Base-by-base conservation (phyloP, 2,888 invertebrate genomes). In the Calameuta filiformis region DNA sequence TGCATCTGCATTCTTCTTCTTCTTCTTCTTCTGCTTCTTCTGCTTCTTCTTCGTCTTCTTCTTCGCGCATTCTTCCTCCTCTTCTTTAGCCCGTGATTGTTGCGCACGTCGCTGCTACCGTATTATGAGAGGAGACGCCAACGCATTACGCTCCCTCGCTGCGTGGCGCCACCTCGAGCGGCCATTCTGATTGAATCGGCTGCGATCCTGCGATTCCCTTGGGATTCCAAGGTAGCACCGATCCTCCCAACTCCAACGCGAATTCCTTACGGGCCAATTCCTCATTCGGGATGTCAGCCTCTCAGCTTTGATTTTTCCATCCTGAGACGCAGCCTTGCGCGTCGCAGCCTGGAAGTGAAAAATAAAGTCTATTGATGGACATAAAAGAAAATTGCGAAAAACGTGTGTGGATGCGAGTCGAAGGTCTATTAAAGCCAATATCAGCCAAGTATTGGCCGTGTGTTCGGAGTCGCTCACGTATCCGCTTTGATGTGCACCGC, bases 401-500 rank as follows among this genome's bases (percentile, higher is more conserved):
- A 56, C 56, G 23, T 9, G 23, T 56, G 56, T 56, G 15, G 23
- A 6, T 15, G 40, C 15, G 1, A 56, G 56, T 56, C 56, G 23
- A 56, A 23, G 56, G 56, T 56, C 56, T 56, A 56, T 56, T 56
- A 56, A 23, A 56, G 23, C 23, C 56, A 23, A 56, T 56, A 56
- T 56, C 56, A 23, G 23, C 23, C 56, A 23, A 56, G 56, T 56
- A 56, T 56, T 56, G 56, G 56, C 56, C 56, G 56, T 56, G 56
- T 76, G 79, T 69, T 76, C 76, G 77, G 75, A 76, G 79, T 80
- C 80, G 83, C 83, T 85, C 86, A 86, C 87, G 90, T 90, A 88
- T 83, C 81, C 71, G 83, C 89, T 90, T 90, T 90, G 90, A 90
- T 89, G 88, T 88, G 80, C 83, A 88, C 90, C 90, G 90, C 83